These are phyloP conservation scores for Aphidoletes aphidimyza DNA, from an alignment of 2,888 invertebrate genomes.

Conservation along the genomic window DNA sequence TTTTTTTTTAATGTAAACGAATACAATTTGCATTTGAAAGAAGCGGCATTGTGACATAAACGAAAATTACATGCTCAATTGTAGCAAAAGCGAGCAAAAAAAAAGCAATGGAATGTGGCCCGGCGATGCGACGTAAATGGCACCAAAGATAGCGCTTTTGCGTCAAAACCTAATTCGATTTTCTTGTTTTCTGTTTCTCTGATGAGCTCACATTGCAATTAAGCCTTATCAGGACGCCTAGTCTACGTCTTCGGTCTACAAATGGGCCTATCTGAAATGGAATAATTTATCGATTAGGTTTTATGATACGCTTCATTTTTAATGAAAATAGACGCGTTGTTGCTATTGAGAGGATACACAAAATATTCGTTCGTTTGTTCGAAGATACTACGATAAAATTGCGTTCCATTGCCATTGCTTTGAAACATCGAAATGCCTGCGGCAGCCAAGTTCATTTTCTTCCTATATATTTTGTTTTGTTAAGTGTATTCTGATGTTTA, in stretches of 20 bases:
- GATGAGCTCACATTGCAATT: background rate
- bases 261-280: conserved; percentile 39
- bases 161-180: conserved; percentile 34
- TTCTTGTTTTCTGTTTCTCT: conserved; percentile 8
- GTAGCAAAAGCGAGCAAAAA: background rate
- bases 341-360: no score
- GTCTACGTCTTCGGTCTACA: background rate
- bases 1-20: conserved; percentile 18
- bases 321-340: background rate
- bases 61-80: background rate
- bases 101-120: background rate
- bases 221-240: conserved; percentile 3
- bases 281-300: conserved; percentile 46
- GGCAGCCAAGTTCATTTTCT: background rate
- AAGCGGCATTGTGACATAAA: background rate
- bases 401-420: no score
- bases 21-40: conserved; percentile 30
- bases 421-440: conserved; percentile 11
- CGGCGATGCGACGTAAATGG: background rate
- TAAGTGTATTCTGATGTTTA: conserved; percentile 40
- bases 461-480: background rate
- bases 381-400: background rate
- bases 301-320: conserved; percentile 21
- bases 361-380: background rate
- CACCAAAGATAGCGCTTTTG: background rate